Evolutionary conservation across 2,888 invertebrate genomes (phyloP).

Genomic region (Pantelozetes paolii): DNA sequence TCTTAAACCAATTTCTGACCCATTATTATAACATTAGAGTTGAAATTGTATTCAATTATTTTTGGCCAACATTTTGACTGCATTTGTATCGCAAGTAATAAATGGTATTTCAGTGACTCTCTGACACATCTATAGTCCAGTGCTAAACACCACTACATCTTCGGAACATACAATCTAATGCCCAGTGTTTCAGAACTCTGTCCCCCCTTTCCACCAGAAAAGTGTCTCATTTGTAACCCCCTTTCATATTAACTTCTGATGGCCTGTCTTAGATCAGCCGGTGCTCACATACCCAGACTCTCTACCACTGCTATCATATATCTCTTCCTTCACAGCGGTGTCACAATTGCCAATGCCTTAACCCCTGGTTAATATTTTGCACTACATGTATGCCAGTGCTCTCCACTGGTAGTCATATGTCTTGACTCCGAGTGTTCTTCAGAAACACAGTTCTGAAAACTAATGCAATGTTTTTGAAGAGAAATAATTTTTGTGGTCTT

Average conservation of each 20-base stretch:
- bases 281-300: no score
- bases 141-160: conserved; percentile 1
- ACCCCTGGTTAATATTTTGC: not conserved
- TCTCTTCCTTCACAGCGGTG: conserved; percentile 19
- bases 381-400: not conserved
- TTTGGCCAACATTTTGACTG: not conserved
- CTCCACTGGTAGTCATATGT: not conserved
- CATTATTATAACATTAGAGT: conserved; percentile 1
- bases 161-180: not conserved
- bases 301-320: not conserved
- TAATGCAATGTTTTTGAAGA: no score
- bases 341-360: not conserved
- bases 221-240: not conserved
- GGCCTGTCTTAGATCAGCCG: conserved; percentile 1
- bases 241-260: no score
- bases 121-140: not conserved
- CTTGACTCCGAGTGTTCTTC: no score
- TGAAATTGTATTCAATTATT: not conserved
- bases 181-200: not conserved
- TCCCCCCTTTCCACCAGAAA: not conserved
- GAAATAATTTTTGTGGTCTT: no score
- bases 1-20: not conserved
- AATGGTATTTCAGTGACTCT: conserved; percentile 9
- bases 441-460: no score
- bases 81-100: not conserved